Conservation (phyloP, 2,797 vertebrate genomes). For the Pampus argenteus region DNA sequence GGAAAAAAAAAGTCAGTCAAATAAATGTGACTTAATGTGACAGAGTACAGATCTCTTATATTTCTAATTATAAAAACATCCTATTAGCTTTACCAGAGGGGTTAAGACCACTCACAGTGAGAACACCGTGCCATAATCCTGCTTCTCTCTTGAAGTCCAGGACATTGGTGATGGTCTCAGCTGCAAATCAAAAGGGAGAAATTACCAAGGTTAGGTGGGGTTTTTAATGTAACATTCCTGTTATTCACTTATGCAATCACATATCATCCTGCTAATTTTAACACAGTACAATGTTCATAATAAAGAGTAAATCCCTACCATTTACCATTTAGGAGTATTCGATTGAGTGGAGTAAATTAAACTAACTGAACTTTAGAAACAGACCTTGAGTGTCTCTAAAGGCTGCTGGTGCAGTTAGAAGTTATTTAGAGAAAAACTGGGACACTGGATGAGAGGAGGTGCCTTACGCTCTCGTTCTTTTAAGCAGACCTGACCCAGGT, state of each 20-base stretch:
- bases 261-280: not conserved
- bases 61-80: slow-evolving; percentile 16
- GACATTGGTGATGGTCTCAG: slow-evolving; percentile 94
- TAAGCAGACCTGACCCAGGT: slow-evolving; percentile 47
- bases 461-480: slow-evolving; percentile 45
- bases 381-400: slow-evolving; percentile 39
- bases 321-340: slow-evolving; percentile 2
- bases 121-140: slow-evolving; percentile 95
- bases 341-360: slow-evolving; percentile 21
- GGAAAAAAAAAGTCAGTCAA: slow-evolving; percentile 9
- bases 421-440: slow-evolving; percentile 74
- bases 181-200: slow-evolving; percentile 77
- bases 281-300: slow-evolving; percentile 2
- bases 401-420: slow-evolving; percentile 44
- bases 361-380: slow-evolving; percentile 45
- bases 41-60: slow-evolving; percentile 4
- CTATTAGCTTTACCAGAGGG: slow-evolving; percentile 13
- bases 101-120: slow-evolving; percentile 88
- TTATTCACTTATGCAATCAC: not conserved
- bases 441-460: slow-evolving; percentile 55
- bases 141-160: slow-evolving; percentile 98
- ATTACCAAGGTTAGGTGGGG: slow-evolving; percentile 18
- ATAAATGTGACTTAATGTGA: slow-evolving; percentile 23
- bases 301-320: slow-evolving; percentile 12
- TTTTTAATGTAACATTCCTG: slow-evolving; percentile 4